A percentile compares a stretch with the other conserved stretches of the same genome.
Conservation (phyloP, 2,888 invertebrate genomes). For the Leptopilina myrica region DNA sequence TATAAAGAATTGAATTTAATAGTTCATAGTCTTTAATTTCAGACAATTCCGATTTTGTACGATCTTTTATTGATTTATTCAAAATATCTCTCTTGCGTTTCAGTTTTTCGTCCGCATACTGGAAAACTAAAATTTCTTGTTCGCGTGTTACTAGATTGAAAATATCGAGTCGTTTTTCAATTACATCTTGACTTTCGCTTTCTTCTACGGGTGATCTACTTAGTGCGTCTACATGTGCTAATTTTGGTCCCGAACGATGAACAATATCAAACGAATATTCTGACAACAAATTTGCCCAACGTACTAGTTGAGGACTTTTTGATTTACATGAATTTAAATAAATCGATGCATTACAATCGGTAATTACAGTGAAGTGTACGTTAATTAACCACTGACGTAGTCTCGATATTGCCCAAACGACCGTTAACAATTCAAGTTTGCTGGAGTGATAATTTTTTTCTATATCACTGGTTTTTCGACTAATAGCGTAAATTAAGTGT, state of each 20-base stretch:
- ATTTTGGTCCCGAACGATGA: background rate
- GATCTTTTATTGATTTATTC: background rate
- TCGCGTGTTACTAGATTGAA: background rate
- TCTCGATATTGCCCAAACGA: slow-evolving; percentile 51
- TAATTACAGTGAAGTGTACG: background rate
- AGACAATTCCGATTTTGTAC: background rate
- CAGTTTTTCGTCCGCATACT: background rate
- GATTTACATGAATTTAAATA: background rate
- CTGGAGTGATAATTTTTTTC: slow-evolving; percentile 55
- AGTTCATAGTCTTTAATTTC: slow-evolving; percentile 5
- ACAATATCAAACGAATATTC: slow-evolving; percentile 1
- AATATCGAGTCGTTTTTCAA: background rate
- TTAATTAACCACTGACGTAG: slow-evolving; percentile 43
- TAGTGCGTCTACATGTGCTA: background rate
- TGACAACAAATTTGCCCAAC: background rate
- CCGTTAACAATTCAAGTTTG: slow-evolving; percentile 63
- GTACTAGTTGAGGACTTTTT: background rate
- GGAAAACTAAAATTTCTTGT: background rate
- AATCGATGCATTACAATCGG: background rate
- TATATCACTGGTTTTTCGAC: slow-evolving; percentile 61
- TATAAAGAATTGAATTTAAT: background rate
- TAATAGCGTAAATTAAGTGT: slow-evolving; percentile 53
- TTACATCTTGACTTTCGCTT: background rate
- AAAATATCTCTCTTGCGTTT: background rate
- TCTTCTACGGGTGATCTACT: background rate